A percentile compares a stretch with the other conserved stretches of the same genome.
These are phyloP conservation scores for Achatina immaculata DNA, from an alignment of 1,140 invertebrate species.

Conservation along the genomic window DNA sequence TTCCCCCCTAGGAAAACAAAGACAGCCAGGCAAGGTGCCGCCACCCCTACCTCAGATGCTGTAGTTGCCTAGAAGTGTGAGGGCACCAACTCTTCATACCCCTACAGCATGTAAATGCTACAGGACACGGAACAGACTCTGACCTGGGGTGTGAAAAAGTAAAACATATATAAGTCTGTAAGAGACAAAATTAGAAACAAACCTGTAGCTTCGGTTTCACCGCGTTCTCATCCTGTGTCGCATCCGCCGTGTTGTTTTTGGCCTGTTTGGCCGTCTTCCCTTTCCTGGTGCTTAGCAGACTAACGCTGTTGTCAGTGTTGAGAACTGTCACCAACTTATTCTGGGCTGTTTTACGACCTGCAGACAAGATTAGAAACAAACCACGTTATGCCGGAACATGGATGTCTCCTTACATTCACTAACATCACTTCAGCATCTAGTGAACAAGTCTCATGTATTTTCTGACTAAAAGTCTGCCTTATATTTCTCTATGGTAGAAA, in stretches of 20 bases:
- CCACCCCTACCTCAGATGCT: too few relatives aligned
- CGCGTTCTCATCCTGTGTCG: constrained; percentile 73
- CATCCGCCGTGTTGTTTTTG: constrained; percentile 40
- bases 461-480: background rate
- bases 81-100: too few relatives aligned
- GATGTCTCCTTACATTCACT: background rate
- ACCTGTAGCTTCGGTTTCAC: constrained; percentile 73
- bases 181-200: too few relatives aligned
- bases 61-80: too few relatives aligned
- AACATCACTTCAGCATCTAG: background rate
- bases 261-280: constrained; percentile 61
- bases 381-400: background rate
- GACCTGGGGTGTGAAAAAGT: too few relatives aligned
- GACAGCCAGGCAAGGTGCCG: too few relatives aligned
- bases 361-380: background rate
- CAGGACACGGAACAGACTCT: too few relatives aligned
- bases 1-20: too few relatives aligned
- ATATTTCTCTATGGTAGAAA: too few relatives aligned
- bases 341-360: constrained; percentile 56
- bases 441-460: background rate
- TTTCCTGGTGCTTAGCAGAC: constrained; percentile 42
- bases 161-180: too few relatives aligned
- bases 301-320: constrained; percentile 35
- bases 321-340: constrained; percentile 37
- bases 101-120: too few relatives aligned